These are phyloP conservation scores for Siderastrea siderea DNA, from an alignment of 92 coral and sea anemone species.

Conservation along the genomic window DNA sequence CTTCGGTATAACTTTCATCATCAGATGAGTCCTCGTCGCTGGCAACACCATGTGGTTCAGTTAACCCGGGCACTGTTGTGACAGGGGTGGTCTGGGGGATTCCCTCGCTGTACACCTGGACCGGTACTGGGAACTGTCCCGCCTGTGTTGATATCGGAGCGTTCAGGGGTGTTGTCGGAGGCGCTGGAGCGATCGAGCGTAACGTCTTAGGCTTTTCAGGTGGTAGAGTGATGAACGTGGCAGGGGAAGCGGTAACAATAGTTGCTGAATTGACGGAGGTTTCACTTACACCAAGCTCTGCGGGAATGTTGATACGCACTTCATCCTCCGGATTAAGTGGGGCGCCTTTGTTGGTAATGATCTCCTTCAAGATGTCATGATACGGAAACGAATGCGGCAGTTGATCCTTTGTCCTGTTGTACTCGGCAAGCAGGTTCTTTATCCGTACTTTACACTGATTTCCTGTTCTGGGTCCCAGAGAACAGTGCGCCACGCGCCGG, in stretches of 20 bases:
- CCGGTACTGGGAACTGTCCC: constrained; percentile 17
- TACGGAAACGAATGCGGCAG: constrained; percentile 74
- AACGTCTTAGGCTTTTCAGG: constrained; percentile 12
- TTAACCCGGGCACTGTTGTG: neutral
- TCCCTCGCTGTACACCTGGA: constrained; percentile 23
- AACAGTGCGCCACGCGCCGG: constrained; percentile 71
- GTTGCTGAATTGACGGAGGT: neutral
- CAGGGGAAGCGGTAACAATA: constrained; percentile 16
- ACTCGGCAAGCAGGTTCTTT: constrained; percentile 86
- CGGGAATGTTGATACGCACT: constrained; percentile 39
- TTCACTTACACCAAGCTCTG: neutral
- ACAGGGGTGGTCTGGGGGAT: constrained; percentile 1
- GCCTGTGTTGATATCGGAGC: constrained; percentile 46
- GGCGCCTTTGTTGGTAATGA: constrained; percentile 50
- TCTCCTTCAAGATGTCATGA: constrained; percentile 73
- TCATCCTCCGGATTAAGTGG: constrained; percentile 20
- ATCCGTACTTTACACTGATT: constrained; percentile 90
- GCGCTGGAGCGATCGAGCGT: constrained; percentile 50
- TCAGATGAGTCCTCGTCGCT: constrained; percentile 59
- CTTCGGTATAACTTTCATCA: constrained; percentile 45
- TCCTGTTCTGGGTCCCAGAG: constrained; percentile 88
- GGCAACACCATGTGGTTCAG: neutral
- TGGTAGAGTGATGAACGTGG: constrained; percentile 8
- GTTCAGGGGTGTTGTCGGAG: constrained; percentile 45
- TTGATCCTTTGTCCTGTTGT: constrained; percentile 81